Conservation (phyloP, 2,888 invertebrate genomes). For the Habroteleia sp. region DNA sequence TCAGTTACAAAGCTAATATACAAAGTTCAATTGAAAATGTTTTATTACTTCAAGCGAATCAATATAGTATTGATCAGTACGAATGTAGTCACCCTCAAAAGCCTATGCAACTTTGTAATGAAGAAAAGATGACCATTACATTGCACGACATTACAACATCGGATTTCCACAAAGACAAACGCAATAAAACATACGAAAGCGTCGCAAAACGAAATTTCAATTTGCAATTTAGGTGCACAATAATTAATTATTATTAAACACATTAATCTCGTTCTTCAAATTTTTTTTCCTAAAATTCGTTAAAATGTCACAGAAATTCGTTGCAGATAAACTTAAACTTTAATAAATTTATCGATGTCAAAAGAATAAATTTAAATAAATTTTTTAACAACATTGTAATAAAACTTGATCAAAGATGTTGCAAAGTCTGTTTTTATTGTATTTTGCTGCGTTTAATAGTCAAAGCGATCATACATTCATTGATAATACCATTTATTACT, state of each 20-base stretch:
- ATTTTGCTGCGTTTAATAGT: too few relatives aligned
- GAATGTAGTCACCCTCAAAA: constrained; percentile 30
- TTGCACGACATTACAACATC: constrained; percentile 8
- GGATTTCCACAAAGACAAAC: background rate
- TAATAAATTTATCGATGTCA: too few relatives aligned
- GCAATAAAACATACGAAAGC: too few relatives aligned
- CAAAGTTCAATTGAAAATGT: constrained; percentile 50
- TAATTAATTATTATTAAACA: too few relatives aligned
- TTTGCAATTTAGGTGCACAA: too few relatives aligned
- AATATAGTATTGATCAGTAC: constrained; percentile 66
- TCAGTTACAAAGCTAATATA: constrained; percentile 31
- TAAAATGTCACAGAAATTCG: too few relatives aligned
- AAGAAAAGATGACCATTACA: constrained; percentile 49
- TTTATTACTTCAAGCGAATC: constrained; percentile 70
- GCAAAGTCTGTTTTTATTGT: too few relatives aligned
- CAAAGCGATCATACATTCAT: too few relatives aligned
- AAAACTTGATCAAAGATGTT: constrained; percentile 3
- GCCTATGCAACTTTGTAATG: constrained; percentile 49
- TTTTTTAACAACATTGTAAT: constrained; percentile 1
- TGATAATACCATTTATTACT: too few relatives aligned
- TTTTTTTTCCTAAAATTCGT: background rate
- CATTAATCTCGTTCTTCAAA: too few relatives aligned
- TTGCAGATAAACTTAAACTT: too few relatives aligned
- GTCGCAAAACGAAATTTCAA: too few relatives aligned
- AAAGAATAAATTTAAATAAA: constrained; percentile 14